Base-by-base conservation (phyloP, 2,797 vertebrate species). In the Brachyrhaphis roseni region DNA sequence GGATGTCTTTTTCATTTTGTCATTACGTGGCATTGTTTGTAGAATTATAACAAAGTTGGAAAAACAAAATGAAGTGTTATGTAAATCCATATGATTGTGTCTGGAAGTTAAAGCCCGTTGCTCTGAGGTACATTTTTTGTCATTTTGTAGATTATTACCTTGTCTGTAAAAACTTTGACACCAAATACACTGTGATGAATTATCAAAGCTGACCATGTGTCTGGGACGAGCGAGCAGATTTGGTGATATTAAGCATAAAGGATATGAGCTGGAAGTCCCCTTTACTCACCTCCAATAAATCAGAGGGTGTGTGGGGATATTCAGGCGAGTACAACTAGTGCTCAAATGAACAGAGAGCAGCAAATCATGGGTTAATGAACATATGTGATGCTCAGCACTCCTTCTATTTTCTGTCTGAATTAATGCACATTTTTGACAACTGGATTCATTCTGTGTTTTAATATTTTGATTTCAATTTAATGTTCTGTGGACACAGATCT, bases 331-430 rank as follows among this genome's bases (percentile, higher is more conserved):
- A 18, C 7, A 57, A 2, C 79, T 49, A 53, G 55, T 43, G 18
- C 76, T 53, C 46, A 84, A 78, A 59, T 71, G 51, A 80, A 45
- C 13, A 2, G 31, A 62, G n/a, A 49, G 59, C 16, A 74, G 28
- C 81, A 84, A 79, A 78, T 83, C 31, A 71, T n/a, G 55, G 39
- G 83, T 79, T 82, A 89, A 84, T 76, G 66, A 87, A 59, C 59
- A 73, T 77, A 73, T 77, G 81, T 68, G 46, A 45, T 55, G 55
- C 55, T 39, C 53, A 79, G 77, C 41, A 20, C n/a, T 47, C 74
- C 59, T 43, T 16, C 15, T 11, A 12, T 53, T 53, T 36, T 7
- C 49, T 51, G 7, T 23, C 18, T 20, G 6, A 59, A 71, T 74
- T 64, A 31, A 76, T 18, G n/a, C 45, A 5, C 39, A 36, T 84